Conservation (phyloP, 2,797 vertebrate species). For the Chromis chromis region DNA sequence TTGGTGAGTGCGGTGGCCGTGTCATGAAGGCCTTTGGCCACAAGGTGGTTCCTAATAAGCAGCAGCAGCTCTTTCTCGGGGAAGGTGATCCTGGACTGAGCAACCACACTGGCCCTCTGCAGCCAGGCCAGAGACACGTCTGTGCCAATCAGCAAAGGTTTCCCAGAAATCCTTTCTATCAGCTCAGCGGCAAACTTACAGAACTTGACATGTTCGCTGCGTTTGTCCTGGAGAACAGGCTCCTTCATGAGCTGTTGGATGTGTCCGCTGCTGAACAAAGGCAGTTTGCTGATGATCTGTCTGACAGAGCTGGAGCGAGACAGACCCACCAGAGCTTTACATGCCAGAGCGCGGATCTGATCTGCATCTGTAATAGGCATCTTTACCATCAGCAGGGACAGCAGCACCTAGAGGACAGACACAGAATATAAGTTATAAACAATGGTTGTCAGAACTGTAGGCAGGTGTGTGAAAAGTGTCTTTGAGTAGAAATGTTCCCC, state of each 20-base stretch:
- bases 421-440: constrained; percentile 22
- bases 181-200: constrained; percentile 97
- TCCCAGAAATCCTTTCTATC: constrained; percentile 96
- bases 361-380: constrained; percentile 99
- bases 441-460: neutral
- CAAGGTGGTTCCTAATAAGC: constrained; percentile 97
- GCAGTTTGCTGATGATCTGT: constrained; percentile 99
- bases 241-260: constrained; percentile 99
- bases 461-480: neutral
- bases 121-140: constrained; percentile 96
- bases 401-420: constrained; percentile 83
- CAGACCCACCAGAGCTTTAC: constrained; percentile 96
- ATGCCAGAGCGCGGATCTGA: constrained; percentile 95
- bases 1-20: constrained; percentile 92
- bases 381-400: constrained; percentile 95
- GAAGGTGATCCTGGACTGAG: constrained; percentile 95
- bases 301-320: constrained; percentile 93
- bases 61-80: constrained; percentile 97
- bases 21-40: constrained; percentile 95
- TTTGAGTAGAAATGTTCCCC: neutral
- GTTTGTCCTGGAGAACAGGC: constrained; percentile 98
- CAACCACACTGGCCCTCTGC: constrained; percentile 97
- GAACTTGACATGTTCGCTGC: constrained; percentile 97
- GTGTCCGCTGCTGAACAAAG: constrained; percentile 97
- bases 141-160: constrained; percentile 93